phyloP scores from a whole-genome alignment of 2,113 vertebrate genomes.

The Callorhinus ursinus region DNA sequence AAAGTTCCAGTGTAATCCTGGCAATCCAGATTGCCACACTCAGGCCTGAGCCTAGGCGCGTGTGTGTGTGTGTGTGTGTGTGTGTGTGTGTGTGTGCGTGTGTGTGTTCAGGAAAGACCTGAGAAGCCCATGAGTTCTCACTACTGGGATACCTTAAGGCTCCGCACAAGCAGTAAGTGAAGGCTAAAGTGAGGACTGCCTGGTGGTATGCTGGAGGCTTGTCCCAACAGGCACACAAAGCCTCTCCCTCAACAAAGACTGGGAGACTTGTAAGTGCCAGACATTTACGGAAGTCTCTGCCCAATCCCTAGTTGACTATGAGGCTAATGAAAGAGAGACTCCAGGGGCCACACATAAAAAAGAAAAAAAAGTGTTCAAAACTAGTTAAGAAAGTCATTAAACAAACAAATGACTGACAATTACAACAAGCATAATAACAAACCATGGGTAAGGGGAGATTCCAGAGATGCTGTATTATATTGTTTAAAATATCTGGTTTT shows the following conservation, averaged over 20 bases:
- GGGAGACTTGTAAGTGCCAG: background rate
- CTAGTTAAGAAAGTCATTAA: background rate
- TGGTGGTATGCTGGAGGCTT: background rate
- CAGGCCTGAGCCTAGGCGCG: background rate
- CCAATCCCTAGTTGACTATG: background rate
- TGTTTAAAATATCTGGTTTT: background rate
- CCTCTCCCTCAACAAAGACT: background rate
- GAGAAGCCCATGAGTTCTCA: background rate
- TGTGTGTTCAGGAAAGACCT: background rate
- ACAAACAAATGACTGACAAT: background rate
- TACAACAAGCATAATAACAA: background rate
- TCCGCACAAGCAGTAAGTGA: background rate
- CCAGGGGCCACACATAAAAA: background rate
- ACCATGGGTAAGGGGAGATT: background rate
- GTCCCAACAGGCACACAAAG: background rate
- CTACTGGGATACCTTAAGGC: background rate
- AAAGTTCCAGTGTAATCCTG: background rate
- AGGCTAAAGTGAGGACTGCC: background rate
- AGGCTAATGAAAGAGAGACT: background rate
- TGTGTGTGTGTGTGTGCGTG: background rate
- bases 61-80: background rate
- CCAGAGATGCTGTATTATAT: background rate
- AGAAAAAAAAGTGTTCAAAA: background rate
- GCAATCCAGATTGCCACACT: background rate
- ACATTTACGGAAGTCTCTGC: background rate